Evolutionary conservation across 2,797 vertebrate genomes (phyloP), one percentile per base, ranked within the genome.

Genomic region (Loriculus beryllinus): DNA sequence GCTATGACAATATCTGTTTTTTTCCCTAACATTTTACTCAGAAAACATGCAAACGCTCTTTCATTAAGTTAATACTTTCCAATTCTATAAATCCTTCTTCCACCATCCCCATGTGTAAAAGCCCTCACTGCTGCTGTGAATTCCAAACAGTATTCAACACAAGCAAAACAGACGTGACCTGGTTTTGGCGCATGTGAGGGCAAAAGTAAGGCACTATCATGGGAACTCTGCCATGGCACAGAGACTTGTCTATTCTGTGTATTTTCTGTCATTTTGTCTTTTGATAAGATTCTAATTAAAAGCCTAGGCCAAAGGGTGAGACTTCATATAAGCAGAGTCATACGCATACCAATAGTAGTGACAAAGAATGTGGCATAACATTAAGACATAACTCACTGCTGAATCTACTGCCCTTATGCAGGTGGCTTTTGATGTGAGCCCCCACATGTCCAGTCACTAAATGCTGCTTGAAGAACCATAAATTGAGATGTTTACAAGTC

Each of bases 31-130:
- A 4, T 83, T 97, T 95, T 89, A 43, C 74, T 96, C 83, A 93
- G 68, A 95, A 94, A 95, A 90, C 86, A 97, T 95, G 94, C 88
- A 97, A 97, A 96, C 95, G 92, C 64, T 92, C 92, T 96, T 94
- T 96, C 89, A 85, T 96, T 93, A 96, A 84, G 91, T 95, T 95
- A 96, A 95, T 94, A 92, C 79, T 92, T 82, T 85, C 48, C 59
- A 93, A 40, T 97, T 96, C 87, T 67, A 80, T 77, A 96, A 95
- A 95, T 88, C 87, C 48, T 90, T 95, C 88, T 57, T 92, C 51
- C 62, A 64, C 81, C 56, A 76, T 87, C 75, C 82, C 64, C 81
- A 59, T 19, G 90, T 86, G 92, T 82, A 96, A 95, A 94, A 91
- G 72, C 87, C 77, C 40, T 86, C 84, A 49, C 43, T 83, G 72